Evolutionary conservation across 2,797 vertebrate genomes (phyloP).

Genomic region (Helicolenus hilgendorfi): DNA sequence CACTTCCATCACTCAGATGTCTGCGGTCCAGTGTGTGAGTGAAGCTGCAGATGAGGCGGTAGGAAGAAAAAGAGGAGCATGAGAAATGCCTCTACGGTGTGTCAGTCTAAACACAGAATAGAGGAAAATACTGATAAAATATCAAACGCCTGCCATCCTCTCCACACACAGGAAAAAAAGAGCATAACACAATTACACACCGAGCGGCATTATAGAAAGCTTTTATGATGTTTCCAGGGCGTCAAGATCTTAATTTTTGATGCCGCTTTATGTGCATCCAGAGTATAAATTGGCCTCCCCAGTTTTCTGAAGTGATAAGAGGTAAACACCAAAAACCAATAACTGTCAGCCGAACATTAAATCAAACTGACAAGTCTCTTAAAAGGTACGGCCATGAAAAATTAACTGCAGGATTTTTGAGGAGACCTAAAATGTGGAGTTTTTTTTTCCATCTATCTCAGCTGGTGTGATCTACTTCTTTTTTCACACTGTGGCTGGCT

Average conservation of each 20-base stretch:
- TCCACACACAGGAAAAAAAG: constrained; percentile 48
- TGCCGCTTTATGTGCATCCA: constrained; percentile 78
- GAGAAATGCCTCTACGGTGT: constrained; percentile 49
- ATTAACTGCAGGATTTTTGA: constrained; percentile 80
- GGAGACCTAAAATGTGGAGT: constrained; percentile 62
- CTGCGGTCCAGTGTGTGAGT: constrained; percentile 46
- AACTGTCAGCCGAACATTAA: constrained; percentile 88
- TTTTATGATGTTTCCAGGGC: constrained; percentile 86
- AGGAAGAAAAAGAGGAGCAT: constrained; percentile 44
- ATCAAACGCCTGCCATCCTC: constrained; percentile 63
- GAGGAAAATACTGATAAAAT: constrained; percentile 72
- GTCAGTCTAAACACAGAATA: constrained; percentile 72
- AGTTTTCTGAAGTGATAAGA: constrained; percentile 87
- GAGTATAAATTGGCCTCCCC: constrained; percentile 83
- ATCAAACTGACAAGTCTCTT: constrained; percentile 88
- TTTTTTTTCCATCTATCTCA: constrained; percentile 48
- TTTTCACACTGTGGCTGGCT: constrained; percentile 32
- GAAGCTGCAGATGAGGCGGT: constrained; percentile 48
- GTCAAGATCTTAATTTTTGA: constrained; percentile 88
- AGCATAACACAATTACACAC: constrained; percentile 81
- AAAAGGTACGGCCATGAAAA: constrained; percentile 87
- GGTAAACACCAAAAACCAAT: constrained; percentile 90
- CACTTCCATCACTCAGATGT: constrained; percentile 68
- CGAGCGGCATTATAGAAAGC: constrained; percentile 77
- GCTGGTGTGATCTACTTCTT: constrained; percentile 65